Evolutionary conservation across 2,113 vertebrate genomes (phyloP).

Genomic region (Dasyurus viverrinus): DNA sequence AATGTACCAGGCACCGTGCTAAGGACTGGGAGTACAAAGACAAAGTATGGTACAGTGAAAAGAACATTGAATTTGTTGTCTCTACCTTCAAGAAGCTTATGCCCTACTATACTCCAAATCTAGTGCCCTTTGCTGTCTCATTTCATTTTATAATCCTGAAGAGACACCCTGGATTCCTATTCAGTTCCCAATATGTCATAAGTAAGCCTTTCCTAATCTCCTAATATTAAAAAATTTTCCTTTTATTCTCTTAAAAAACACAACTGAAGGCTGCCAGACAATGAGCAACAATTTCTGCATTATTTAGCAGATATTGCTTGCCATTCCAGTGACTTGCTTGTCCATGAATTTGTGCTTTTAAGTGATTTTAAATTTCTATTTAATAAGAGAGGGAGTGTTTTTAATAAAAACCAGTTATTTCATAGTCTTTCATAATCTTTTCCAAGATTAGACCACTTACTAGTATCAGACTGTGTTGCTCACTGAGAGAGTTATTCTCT

Average conservation of each 20-base stretch:
- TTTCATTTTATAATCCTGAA: not conserved
- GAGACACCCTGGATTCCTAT: not conserved
- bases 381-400: not conserved
- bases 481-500: not conserved
- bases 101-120: too few species aligned
- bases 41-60: too few species aligned
- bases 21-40: too few species aligned
- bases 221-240: conserved; percentile 18
- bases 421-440: not conserved
- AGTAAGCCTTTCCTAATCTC: conserved; percentile 9
- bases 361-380: conserved; percentile 11
- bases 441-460: conserved; percentile 15
- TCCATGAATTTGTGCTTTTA: not conserved
- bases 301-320: not conserved
- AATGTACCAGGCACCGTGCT: too few species aligned
- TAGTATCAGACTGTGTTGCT: not conserved
- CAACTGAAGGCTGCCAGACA: conserved; percentile 7
- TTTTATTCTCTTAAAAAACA: conserved; percentile 27
- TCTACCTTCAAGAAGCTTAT: too few species aligned
- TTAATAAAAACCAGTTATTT: not conserved
- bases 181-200: not conserved
- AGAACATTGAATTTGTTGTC: too few species aligned
- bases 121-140: too few species aligned
- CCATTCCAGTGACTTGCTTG: conserved; percentile 34
- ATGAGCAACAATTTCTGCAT: not conserved